Evolutionary conservation across 2,888 invertebrate species (phyloP).

Genomic region (Drosophila anomelani): DNA sequence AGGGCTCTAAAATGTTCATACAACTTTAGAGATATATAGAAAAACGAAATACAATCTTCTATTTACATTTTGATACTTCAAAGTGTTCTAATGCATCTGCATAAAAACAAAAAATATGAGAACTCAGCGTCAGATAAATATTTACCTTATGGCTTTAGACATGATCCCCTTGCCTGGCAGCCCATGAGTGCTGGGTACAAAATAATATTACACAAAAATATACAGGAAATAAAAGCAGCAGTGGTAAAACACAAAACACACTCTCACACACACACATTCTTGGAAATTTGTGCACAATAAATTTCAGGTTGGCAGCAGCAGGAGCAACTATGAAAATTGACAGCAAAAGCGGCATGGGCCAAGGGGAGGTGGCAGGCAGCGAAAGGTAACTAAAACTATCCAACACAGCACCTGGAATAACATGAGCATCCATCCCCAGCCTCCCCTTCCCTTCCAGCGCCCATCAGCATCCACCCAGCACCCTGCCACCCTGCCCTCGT

Average conservation of each 20-base stretch:
- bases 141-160: constrained; percentile 5
- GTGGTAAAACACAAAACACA: constrained; percentile 50
- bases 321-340: constrained; percentile 50
- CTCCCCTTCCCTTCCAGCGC: neutral
- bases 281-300: constrained; percentile 64
- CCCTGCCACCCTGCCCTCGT: no score
- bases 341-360: constrained; percentile 24
- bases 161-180: constrained; percentile 5
- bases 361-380: neutral
- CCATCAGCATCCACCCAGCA: neutral
- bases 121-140: constrained; percentile 10
- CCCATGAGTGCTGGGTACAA: neutral
- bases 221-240: constrained; percentile 29
- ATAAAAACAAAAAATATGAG: neutral
- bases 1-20: no score
- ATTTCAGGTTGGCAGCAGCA: constrained; percentile 56
- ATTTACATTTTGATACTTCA: neutral
- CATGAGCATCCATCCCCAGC: constrained; percentile 49
- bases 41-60: neutral
- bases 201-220: constrained; percentile 16
- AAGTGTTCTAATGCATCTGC: neutral
- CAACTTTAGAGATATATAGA: neutral
- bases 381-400: constrained; percentile 63
- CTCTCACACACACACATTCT: constrained; percentile 1
- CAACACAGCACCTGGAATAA: constrained; percentile 67